Conservation (phyloP, 2,888 invertebrate species). For the Copidosoma aretas region DNA sequence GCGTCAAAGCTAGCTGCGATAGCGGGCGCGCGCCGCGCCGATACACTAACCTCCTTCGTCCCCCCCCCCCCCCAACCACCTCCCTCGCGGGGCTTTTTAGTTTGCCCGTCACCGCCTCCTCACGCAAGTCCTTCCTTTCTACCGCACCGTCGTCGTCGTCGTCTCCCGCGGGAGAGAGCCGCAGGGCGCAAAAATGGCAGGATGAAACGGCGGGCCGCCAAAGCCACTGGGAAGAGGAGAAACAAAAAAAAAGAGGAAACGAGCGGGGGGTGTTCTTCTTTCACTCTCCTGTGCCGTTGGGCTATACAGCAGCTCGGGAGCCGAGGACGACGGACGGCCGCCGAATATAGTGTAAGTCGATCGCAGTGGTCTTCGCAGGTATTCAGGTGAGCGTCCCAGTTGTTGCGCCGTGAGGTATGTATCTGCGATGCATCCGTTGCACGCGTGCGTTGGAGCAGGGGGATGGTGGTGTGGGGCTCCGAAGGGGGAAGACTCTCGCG, state of each 20-base stretch:
- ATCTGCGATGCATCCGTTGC: too few relatives aligned
- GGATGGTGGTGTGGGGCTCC: background rate
- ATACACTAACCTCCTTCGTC: slow-evolving; percentile 43
- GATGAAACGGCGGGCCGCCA: slow-evolving; percentile 9
- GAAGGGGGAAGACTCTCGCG: too few relatives aligned
- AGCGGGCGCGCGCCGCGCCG: slow-evolving; percentile 31
- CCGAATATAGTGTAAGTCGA: too few relatives aligned
- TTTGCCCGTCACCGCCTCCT: background rate
- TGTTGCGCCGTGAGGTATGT: slow-evolving; percentile 33
- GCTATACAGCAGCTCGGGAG: slow-evolving; percentile 13
- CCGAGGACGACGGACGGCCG: slow-evolving; percentile 42
- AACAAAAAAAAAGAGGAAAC: too few relatives aligned
- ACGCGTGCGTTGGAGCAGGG: background rate
- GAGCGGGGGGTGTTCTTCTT: background rate
- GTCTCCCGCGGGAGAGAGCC: background rate
- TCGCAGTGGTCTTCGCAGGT: slow-evolving; percentile 47
- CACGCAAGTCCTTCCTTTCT: background rate
- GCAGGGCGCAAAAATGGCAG: slow-evolving; percentile 4
- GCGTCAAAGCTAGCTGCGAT: slow-evolving; percentile 1
- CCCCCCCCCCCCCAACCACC: slow-evolving; percentile 17
- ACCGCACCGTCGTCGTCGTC: background rate
- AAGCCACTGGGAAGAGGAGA: background rate
- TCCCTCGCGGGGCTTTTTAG: slow-evolving; percentile 23
- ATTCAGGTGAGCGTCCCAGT: slow-evolving; percentile 60
- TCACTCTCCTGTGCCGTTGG: background rate